Evolutionary conservation across 2,113 vertebrate genomes (phyloP).

Genomic region (Seriola quinqueradiata): DNA sequence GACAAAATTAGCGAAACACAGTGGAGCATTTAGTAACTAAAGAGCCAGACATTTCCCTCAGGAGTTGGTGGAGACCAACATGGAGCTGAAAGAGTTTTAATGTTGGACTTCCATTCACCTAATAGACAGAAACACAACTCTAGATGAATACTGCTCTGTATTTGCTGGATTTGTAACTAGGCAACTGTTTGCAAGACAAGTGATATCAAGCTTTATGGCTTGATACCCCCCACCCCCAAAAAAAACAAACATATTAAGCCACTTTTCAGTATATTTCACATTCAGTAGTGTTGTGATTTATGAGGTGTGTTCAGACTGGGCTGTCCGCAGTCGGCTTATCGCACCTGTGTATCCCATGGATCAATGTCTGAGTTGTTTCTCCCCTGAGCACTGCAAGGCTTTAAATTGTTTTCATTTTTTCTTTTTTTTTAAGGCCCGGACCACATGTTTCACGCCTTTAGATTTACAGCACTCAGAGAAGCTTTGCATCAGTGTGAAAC

Average conservation of each 20-base stretch:
- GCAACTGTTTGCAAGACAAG: no score
- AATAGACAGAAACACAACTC: no score
- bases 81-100: not conserved
- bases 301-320: constrained; percentile 36
- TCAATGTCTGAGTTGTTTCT: constrained; percentile 51
- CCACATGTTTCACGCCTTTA: constrained; percentile 37
- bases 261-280: constrained; percentile 33
- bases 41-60: not conserved
- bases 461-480: constrained; percentile 53
- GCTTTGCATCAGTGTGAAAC: constrained; percentile 29
- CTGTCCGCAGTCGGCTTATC: constrained; percentile 69
- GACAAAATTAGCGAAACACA: no score
- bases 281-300: constrained; percentile 49
- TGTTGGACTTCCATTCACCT: not conserved
- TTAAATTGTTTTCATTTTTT: not conserved
- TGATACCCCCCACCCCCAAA: no score
- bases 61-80: not conserved
- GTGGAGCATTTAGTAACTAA: not conserved
- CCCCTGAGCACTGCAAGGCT: constrained; percentile 32
- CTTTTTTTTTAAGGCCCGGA: constrained; percentile 32
- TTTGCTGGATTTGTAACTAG: no score
- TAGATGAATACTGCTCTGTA: no score
- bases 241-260: constrained; percentile 1
- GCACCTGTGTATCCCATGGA: constrained; percentile 71
- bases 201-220: not conserved